Percentiles rank a stretch among this genome's conserved stretches.
Conservation (phyloP, 2,797 vertebrate species). For the Threskiornis aethiopicus region DNA sequence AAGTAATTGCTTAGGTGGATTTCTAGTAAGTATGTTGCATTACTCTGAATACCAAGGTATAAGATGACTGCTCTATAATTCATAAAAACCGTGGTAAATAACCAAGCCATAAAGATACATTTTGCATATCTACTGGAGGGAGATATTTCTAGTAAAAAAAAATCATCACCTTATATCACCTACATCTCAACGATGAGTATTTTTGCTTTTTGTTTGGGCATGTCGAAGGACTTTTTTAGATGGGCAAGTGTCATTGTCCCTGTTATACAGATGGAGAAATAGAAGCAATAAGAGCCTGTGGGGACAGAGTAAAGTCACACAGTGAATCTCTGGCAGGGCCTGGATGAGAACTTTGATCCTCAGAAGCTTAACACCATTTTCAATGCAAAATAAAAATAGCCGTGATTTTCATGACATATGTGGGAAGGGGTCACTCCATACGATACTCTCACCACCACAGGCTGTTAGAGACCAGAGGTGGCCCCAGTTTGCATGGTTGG, state of each 20-base stretch:
- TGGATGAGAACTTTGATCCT: not conserved
- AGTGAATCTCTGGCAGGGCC: not conserved
- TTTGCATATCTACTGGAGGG: not conserved
- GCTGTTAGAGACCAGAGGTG: not conserved
- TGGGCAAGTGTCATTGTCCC: not conserved
- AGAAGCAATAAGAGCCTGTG: not conserved
- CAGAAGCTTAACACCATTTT: not conserved
- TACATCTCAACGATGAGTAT: not conserved
- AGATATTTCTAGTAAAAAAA: not conserved
- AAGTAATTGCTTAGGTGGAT: slow-evolving; percentile 54
- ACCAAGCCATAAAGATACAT: not conserved
- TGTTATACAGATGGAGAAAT: not conserved
- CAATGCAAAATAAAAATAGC: not conserved
- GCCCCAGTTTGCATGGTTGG: not conserved
- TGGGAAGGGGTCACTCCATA: not conserved
- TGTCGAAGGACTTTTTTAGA: not conserved
- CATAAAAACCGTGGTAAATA: not conserved
- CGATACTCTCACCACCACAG: not conserved
- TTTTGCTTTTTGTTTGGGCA: not conserved
- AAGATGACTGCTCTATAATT: not conserved
- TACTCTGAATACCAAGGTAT: slow-evolving; percentile 20
- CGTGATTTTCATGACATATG: not conserved
- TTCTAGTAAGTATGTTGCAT: slow-evolving; percentile 20
- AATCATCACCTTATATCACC: not conserved
- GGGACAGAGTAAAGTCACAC: not conserved